Evolutionary conservation across 1,140 invertebrate species (phyloP).

Genomic region (Drosophila triauraria): DNA sequence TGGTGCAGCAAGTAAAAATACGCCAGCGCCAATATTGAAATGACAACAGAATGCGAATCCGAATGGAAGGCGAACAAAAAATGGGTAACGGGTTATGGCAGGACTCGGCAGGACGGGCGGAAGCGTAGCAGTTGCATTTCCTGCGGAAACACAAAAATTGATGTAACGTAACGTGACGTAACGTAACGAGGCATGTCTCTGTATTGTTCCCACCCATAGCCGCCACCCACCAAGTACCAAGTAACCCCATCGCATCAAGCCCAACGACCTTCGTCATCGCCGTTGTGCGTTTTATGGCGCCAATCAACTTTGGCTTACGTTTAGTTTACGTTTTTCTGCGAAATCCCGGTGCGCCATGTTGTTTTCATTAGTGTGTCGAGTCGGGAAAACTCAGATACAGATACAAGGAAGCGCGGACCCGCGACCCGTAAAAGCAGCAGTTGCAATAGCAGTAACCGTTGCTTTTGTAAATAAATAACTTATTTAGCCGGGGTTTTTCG

Average conservation of each 20-base stretch:
- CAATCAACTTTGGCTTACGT: conserved; percentile 83
- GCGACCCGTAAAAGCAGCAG: conserved; percentile 34
- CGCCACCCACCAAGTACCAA: too few relatives aligned
- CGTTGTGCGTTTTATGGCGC: conserved; percentile 65
- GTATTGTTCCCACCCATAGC: conserved; percentile 17
- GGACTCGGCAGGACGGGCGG: conserved; percentile 24
- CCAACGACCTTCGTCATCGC: conserved; percentile 38
- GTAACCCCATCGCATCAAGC: conserved; percentile 2
- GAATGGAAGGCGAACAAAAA: conserved; percentile 29
- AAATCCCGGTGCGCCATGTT: conserved; percentile 71
- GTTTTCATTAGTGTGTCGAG: conserved; percentile 72
- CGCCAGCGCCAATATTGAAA: conserved; percentile 79
- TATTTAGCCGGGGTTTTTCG: conserved; percentile 58
- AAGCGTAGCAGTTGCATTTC: conserved; percentile 77
- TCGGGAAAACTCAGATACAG: conserved; percentile 12
- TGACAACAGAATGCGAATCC: conserved; percentile 71
- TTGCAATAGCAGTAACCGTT: conserved; percentile 51
- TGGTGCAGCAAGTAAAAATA: conserved; percentile 79
- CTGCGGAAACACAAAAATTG: conserved; percentile 83
- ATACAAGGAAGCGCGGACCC: conserved; percentile 31
- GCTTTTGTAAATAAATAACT: conserved; percentile 78
- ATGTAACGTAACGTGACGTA: conserved; percentile 82
- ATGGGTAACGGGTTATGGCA: conserved; percentile 40
- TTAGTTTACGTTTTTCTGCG: conserved; percentile 72
- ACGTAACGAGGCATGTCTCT: conserved; percentile 69